Evolutionary conservation across 2,113 vertebrate species (phyloP).

Genomic region (Mustela lutreola): DNA sequence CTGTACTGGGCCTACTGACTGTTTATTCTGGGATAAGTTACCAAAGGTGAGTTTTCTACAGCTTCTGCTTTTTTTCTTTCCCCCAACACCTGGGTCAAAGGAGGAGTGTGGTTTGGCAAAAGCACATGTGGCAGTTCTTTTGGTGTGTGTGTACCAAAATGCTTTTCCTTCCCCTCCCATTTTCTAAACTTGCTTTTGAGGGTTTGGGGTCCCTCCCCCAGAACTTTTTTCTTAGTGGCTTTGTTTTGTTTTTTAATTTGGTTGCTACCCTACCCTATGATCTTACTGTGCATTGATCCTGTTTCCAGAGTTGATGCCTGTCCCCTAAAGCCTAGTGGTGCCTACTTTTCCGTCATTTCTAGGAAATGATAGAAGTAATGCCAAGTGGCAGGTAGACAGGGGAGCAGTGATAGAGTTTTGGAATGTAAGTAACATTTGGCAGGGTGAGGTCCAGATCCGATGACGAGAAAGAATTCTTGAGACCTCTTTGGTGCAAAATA

Average conservation of each 20-base stretch:
- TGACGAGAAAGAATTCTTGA: no score
- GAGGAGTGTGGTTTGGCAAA: constrained; percentile 46
- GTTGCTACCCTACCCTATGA: neutral
- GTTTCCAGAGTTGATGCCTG: neutral
- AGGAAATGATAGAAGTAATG: neutral
- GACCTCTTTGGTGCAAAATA: no score
- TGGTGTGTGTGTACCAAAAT: constrained; percentile 65
- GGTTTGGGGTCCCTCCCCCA: constrained; percentile 81
- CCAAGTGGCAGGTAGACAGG: neutral
- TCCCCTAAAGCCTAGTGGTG: neutral
- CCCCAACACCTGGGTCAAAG: neutral
- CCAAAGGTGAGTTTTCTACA: neutral
- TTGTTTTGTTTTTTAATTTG: neutral
- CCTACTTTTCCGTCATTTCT: neutral
- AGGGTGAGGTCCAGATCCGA: no score
- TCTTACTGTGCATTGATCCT: neutral
- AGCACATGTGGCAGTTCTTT: constrained; percentile 67
- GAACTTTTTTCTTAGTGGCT: neutral
- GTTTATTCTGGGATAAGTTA: constrained; percentile 24
- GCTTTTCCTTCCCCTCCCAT: constrained; percentile 80
- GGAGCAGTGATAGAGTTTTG: no score
- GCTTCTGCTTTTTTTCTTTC: neutral
- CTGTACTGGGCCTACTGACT: neutral
- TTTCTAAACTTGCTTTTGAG: constrained; percentile 70
- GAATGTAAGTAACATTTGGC: no score